Evolutionary conservation across 2,888 invertebrate species (phyloP), one percentile per base, ranked within the genome.

Genomic region (Amphipoea oculea): DNA sequence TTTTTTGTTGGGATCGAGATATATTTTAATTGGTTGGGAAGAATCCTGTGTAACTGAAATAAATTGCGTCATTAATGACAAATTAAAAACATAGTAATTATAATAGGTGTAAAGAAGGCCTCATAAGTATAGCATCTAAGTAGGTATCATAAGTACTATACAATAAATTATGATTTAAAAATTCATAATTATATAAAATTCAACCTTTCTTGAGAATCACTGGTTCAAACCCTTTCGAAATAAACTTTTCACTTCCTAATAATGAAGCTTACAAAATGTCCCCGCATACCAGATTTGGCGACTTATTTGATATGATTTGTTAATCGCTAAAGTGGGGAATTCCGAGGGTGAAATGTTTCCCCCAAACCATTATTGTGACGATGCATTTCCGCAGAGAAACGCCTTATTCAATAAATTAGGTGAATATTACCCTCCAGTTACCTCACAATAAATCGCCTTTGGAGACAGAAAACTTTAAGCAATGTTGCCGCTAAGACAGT

Each of bases 341-440:
- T 68, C 81, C 73, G 72, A 88, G 78, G 78, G 83, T 51, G 66
- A 62, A 82, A 78, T 74, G 73, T 79, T 83, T 86, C 78, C 88
- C 88, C 86, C 45, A 76, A 79, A 86, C 78, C 75, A 81, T 86
- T 86, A 86, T 79, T 88, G 83, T 88, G 86, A 83, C 88, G 70
- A 78, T 88, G 88, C 78, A 81, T 75, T 87, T 88, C 81, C 80
- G 84, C 77, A 80, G 83, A 83, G 78, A 83, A 83, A 78, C 80
- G 78, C 84, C 86, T 83, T 87, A 86, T 86, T 86, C 78, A 88
- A 88, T 86, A 83, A 86, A 86, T 88, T 88, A 83, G 65, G 70
- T 36, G 78, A 79, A 70, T 83, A 79, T 83, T 83, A 86, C 78
- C 84, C 86, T 80, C 76, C 70, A 11, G 73, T 82, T 69, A 71